Conservation (phyloP, 2,797 vertebrate genomes). For the Girardinus metallicus region DNA sequence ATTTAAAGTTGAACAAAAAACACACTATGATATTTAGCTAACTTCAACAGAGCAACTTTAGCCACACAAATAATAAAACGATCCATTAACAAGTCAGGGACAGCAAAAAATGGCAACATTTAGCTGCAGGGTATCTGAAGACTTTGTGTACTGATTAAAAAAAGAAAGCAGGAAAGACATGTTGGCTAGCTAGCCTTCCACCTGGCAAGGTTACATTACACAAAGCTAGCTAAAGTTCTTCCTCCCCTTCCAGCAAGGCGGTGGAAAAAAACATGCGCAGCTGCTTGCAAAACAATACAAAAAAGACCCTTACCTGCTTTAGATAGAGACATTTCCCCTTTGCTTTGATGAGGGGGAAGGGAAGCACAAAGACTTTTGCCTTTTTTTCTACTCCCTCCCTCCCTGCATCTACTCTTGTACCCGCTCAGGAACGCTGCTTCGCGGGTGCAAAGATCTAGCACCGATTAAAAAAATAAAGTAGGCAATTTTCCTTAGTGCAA, state of each 20-base stretch:
- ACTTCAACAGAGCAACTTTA: slow-evolving; percentile 45
- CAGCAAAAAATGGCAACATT: neutral
- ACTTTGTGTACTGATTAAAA: slow-evolving; percentile 17
- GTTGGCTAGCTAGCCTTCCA: slow-evolving; percentile 78
- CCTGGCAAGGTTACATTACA: slow-evolving; percentile 74
- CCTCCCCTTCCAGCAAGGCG: slow-evolving; percentile 40
- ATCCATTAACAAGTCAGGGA: neutral
- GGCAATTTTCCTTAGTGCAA: slow-evolving; percentile 79
- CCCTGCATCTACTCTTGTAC: slow-evolving; percentile 77
- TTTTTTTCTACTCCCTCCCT: slow-evolving; percentile 87
- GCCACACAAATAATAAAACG: slow-evolving; percentile 7
- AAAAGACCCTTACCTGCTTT: slow-evolving; percentile 86
- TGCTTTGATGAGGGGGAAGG: slow-evolving; percentile 91
- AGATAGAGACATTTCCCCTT: slow-evolving; percentile 92
- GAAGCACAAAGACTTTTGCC: slow-evolving; percentile 95
- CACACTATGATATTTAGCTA: slow-evolving; percentile 51
- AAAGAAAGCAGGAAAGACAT: slow-evolving; percentile 60
- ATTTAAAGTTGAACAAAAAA: slow-evolving; percentile 40
- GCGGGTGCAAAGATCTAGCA: slow-evolving; percentile 84
- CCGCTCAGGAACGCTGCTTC: slow-evolving; percentile 82
- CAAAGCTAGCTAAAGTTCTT: slow-evolving; percentile 64
- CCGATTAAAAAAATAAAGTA: slow-evolving; percentile 51
- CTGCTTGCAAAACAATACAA: neutral
- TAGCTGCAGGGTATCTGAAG: slow-evolving; percentile 1
- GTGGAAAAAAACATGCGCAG: slow-evolving; percentile 26